Evolutionary conservation across 2,113 vertebrate genomes (phyloP), one percentile per base, ranked within the genome.

Genomic region (Cygnus buccinator): DNA sequence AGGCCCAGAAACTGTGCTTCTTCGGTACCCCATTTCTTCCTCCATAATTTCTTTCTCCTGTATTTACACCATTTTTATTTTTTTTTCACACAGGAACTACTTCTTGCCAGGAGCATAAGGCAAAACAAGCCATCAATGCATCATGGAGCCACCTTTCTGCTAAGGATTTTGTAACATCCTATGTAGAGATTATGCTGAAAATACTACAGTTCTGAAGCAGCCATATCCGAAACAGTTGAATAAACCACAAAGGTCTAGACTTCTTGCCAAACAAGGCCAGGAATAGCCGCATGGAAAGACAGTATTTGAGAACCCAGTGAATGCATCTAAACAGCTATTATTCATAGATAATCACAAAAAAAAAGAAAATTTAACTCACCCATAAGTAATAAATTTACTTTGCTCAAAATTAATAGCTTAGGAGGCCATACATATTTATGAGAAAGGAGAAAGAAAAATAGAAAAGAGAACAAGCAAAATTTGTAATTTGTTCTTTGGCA

Each of bases 391-490:
- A 92, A 81, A 85, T 75, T 59, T 52, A 81, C 39, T 57, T 89
- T 78, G 78, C 37, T 76, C 61, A 87, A 95, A 95, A 95, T 68
- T 37, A 95, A 84, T 75, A 82, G 20, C 50, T 58, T 71, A 31
- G 37, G 43, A 71, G 18, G 22, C 35, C 9, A 44, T 91, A 91
- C 91, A 92, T 95, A 93, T 92, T 92, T 87, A 96, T 75, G 29
- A 92, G 25, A 59, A 78, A 78, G 14, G 11, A 78, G 9, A 20
- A 61, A 77, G 21, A 55, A 81, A 93, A 52, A 25, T 25, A 54
- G 29, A 71, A 75, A 31, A 58, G 43, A 46, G 31, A 58, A n/a
- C 29, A 71, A 16, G 18, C 54, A 63, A 72, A 74, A 80, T 35
- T 55, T 39, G 31, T 28, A 33, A 71, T 80, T 83, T 89, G 6